A percentile compares a stretch with the other conserved stretches of the same genome.
These are phyloP conservation scores for Leptinotarsa juncta DNA, from an alignment of 2,888 invertebrate genomes.

Conservation along the genomic window DNA sequence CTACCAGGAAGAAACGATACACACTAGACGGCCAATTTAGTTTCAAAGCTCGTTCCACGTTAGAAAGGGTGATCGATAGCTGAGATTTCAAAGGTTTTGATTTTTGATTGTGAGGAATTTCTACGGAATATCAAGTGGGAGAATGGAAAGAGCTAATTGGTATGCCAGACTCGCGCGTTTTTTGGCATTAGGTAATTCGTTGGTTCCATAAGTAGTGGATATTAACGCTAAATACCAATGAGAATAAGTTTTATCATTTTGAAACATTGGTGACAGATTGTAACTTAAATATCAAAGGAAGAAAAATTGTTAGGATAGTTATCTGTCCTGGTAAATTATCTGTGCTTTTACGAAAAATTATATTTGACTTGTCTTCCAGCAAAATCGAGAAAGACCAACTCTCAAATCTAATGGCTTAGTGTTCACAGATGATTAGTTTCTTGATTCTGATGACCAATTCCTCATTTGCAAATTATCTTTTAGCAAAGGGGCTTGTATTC, in stretches of 20 bases:
- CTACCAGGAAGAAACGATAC: conserved; percentile 25
- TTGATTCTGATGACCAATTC: no score
- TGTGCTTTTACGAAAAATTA: no score
- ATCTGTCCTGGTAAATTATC: no score
- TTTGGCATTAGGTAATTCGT: conserved; percentile 22
- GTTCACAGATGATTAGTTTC: no score
- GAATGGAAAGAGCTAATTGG: conserved; percentile 19
- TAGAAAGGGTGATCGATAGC: conserved; percentile 33
- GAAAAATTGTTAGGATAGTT: no score
- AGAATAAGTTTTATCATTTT: background rate
- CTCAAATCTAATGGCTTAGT: no score
- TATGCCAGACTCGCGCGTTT: conserved; percentile 1
- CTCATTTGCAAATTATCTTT: no score
- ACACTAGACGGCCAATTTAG: conserved; percentile 12
- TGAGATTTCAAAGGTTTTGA: conserved; percentile 39
- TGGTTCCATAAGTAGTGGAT: background rate
- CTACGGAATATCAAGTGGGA: conserved; percentile 36
- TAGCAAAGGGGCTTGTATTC: no score
- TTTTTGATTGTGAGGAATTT: conserved; percentile 38
- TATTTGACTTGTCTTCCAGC: no score
- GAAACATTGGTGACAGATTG: no score
- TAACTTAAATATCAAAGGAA: no score
- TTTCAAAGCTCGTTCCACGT: conserved; percentile 14
- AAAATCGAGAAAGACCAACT: no score
- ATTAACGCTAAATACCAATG: background rate